phyloP scores from a whole-genome alignment of 2,888 invertebrate genomes.

The Cremastinae sp. region DNA sequence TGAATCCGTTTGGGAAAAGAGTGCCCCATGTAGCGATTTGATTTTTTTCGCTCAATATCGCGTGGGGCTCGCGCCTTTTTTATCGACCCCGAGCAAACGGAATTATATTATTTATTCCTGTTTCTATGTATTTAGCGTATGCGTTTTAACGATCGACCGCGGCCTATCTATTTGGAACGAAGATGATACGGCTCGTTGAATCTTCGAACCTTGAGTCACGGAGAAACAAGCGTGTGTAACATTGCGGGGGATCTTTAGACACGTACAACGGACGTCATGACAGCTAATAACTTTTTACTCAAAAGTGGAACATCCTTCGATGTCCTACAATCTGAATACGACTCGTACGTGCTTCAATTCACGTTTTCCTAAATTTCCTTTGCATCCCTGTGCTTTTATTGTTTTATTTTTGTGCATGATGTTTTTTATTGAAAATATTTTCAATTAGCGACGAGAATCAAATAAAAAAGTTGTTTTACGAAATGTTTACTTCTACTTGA shows the following conservation, averaged over 20 bases:
- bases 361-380: too few relatives aligned
- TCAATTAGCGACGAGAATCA: too few relatives aligned
- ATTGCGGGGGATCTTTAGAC: slow-evolving; percentile 42
- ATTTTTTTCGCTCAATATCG: slow-evolving; percentile 14
- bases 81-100: slow-evolving; percentile 12
- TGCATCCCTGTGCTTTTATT: too few relatives aligned
- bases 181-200: slow-evolving; percentile 51
- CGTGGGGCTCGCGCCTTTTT: slow-evolving; percentile 34
- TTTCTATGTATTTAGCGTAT: slow-evolving; percentile 6
- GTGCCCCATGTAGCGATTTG: slow-evolving; percentile 10
- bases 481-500: too few relatives aligned
- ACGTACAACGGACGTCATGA: slow-evolving; percentile 19
- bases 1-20: too few relatives aligned
- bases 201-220: slow-evolving; percentile 55
- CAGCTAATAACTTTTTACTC: background rate
- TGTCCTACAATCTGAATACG: background rate
- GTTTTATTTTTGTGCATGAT: too few relatives aligned
- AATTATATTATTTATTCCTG: slow-evolving; percentile 8
- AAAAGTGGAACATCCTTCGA: slow-evolving; percentile 47
- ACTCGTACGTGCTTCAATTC: slow-evolving; percentile 5
- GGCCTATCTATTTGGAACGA: slow-evolving; percentile 60
- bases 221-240: slow-evolving; percentile 20
- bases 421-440: too few relatives aligned
- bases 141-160: slow-evolving; percentile 29
- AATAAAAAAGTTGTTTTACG: too few relatives aligned